Conservation (phyloP, 2,113 vertebrate genomes). For the Raja brachyura region DNA sequence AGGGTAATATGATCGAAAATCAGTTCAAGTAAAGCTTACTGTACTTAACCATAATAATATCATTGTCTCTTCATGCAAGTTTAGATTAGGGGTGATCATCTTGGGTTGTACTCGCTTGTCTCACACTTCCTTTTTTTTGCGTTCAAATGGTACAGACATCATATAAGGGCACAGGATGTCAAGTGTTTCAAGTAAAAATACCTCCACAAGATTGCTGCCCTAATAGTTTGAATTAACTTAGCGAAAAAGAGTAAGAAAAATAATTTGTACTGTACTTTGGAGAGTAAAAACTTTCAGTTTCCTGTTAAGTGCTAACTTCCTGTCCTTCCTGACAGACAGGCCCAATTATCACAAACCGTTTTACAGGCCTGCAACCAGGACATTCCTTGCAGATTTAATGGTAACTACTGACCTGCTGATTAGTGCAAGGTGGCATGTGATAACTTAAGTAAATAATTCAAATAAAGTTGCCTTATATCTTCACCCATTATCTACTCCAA, state of each 20-base stretch:
- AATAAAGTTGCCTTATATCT: background rate
- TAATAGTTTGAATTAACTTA: background rate
- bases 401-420: background rate
- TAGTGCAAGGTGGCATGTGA: background rate
- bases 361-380: background rate
- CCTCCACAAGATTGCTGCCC: background rate
- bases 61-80: too few species aligned
- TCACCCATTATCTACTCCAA: background rate
- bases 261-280: background rate
- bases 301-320: too few species aligned
- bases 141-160: background rate
- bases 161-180: background rate
- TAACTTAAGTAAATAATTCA: background rate
- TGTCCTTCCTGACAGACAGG: background rate
- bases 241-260: background rate
- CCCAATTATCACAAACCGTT: background rate
- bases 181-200: background rate
- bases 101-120: too few species aligned
- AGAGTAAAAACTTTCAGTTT: background rate
- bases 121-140: background rate
- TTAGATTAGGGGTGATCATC: too few species aligned
- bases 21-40: too few species aligned
- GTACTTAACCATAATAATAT: too few species aligned
- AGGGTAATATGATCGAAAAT: too few species aligned
- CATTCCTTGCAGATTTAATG: background rate